These are phyloP conservation scores for Atethmia centrago DNA, from an alignment of 2,888 invertebrate species.

Conservation along the genomic window DNA sequence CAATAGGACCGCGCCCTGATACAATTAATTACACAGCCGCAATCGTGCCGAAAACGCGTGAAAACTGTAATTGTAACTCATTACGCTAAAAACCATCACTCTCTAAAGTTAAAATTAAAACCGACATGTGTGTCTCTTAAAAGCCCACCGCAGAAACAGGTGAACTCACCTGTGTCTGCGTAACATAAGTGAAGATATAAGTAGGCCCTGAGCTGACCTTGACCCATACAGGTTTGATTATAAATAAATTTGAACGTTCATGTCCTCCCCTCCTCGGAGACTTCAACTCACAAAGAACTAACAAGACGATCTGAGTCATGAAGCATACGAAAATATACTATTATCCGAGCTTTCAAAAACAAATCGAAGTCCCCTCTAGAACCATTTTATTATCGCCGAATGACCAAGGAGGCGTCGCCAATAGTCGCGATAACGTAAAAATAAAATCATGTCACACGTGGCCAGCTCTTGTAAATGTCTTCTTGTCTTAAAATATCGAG, in stretches of 20 bases:
- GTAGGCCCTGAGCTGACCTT: conserved; percentile 17
- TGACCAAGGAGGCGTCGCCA: background rate
- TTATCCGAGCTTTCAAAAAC: background rate
- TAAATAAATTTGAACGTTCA: background rate
- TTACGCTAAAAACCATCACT: background rate
- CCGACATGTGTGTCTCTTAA: background rate
- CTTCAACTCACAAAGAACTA: background rate
- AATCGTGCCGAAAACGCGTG: background rate
- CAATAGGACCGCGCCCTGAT: background rate
- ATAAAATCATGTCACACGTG: background rate
- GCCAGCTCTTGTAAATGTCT: background rate
- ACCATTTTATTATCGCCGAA: background rate
- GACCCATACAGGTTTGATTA: conserved; percentile 1
- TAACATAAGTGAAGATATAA: conserved; percentile 15
- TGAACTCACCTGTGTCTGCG: background rate
- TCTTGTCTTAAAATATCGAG: background rate
- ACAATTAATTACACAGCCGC: background rate
- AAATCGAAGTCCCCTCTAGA: background rate
- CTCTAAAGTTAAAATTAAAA: background rate
- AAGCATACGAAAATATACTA: background rate
- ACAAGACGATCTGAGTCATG: too few relatives aligned
- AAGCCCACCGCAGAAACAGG: background rate
- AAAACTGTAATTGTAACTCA: background rate
- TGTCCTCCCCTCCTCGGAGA: background rate
- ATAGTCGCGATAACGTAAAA: background rate